These are phyloP conservation scores for Boloria euphrosyne DNA, from an alignment of 2,888 invertebrate genomes.

Conservation along the genomic window DNA sequence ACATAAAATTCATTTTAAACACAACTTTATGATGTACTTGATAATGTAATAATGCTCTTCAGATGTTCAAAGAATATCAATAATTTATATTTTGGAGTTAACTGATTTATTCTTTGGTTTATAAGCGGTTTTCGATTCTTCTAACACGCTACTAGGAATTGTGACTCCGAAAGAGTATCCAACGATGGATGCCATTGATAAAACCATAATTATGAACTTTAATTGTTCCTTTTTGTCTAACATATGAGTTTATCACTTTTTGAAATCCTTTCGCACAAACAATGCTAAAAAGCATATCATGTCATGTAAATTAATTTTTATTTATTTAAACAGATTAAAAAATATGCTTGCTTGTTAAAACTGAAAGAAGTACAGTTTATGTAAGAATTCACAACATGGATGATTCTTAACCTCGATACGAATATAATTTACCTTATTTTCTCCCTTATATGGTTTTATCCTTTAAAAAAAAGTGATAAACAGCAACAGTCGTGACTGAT, in stretches of 20 bases:
- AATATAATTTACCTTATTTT: neutral
- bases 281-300: neutral
- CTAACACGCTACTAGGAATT: slow-evolving; percentile 38
- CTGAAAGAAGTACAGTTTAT: neutral
- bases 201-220: slow-evolving; percentile 56
- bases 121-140: slow-evolving; percentile 11
- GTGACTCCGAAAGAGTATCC: slow-evolving; percentile 62
- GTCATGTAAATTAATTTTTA: neutral
- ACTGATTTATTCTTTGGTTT: neutral
- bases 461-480: slow-evolving; percentile 49
- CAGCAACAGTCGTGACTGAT: slow-evolving; percentile 50
- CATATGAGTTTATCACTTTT: slow-evolving; percentile 22
- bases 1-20: neutral
- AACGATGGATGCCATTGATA: slow-evolving; percentile 60
- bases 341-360: neutral
- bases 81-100: neutral
- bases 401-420: neutral
- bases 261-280: neutral
- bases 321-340: neutral
- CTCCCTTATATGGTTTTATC: slow-evolving; percentile 9
- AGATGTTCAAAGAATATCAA: neutral
- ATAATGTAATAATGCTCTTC: no score
- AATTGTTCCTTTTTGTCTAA: slow-evolving; percentile 66
- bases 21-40: neutral
- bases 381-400: no score